phyloP scores from a whole-genome alignment of 2,888 invertebrate genomes.

The Trissoscelio sp. region DNA sequence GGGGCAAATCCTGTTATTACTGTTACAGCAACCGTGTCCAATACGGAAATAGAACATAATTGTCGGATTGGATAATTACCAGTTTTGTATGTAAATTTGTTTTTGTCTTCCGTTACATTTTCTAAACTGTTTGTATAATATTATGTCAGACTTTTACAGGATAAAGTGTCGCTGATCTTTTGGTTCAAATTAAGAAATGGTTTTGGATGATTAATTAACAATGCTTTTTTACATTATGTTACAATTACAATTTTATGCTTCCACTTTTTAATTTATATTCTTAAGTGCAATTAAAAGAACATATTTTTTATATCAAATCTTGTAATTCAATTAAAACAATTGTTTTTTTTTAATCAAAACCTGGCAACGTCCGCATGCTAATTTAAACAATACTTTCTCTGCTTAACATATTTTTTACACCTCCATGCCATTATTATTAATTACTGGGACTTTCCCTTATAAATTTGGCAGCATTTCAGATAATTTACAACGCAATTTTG shows the following conservation, averaged over 20 bases:
- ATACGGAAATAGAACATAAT: constrained; percentile 42
- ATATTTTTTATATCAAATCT: neutral
- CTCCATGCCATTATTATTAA: constrained; percentile 30
- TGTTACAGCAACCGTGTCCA: constrained; percentile 33
- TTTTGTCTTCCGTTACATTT: constrained; percentile 17
- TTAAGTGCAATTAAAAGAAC: too few relatives aligned
- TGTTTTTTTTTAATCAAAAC: too few relatives aligned
- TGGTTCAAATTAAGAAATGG: neutral
- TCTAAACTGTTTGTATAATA: constrained; percentile 8
- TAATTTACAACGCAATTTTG: neutral
- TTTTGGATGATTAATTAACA: neutral
- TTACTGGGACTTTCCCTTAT: constrained; percentile 29
- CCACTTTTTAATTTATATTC: too few relatives aligned
- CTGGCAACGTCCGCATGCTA: constrained; percentile 5
- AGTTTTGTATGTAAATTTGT: constrained; percentile 33
- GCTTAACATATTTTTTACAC: constrained; percentile 41
- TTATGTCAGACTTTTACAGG: constrained; percentile 3
- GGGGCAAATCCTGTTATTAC: constrained; percentile 37
- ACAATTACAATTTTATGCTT: too few relatives aligned
- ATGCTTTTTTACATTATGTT: neutral
- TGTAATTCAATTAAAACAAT: neutral
- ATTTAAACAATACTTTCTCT: constrained; percentile 38
- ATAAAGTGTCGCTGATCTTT: neutral
- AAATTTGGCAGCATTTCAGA: neutral
- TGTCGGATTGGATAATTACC: constrained; percentile 33